Evolutionary conservation across 2,888 invertebrate genomes (phyloP).

Genomic region (Pachydiplax longipennis): DNA sequence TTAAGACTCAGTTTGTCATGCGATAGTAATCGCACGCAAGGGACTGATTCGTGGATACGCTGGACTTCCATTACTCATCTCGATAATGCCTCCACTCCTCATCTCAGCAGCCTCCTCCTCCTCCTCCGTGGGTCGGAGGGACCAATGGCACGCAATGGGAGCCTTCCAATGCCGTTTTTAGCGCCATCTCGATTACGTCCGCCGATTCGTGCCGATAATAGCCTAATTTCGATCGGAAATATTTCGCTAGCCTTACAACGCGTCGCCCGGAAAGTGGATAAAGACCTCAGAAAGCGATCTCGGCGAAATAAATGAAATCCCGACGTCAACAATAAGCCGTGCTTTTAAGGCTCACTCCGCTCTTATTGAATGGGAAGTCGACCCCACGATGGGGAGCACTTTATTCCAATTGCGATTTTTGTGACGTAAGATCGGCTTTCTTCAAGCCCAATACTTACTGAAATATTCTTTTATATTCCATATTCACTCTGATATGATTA

Average conservation of each 20-base stretch:
- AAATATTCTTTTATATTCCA: too few relatives aligned
- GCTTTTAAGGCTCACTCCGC: too few relatives aligned
- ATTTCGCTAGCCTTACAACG: neutral
- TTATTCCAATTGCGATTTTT: too few relatives aligned
- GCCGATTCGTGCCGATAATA: neutral
- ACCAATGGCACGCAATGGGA: neutral
- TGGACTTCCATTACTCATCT: neutral
- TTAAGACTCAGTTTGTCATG: neutral
- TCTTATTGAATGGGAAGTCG: neutral
- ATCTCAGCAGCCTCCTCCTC: neutral
- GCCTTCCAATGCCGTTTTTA: neutral
- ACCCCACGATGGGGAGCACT: neutral
- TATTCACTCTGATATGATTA: too few relatives aligned
- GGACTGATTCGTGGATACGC: neutral
- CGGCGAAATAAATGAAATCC: neutral
- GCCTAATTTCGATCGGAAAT: neutral
- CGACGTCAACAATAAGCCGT: too few relatives aligned
- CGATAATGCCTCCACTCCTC: neutral
- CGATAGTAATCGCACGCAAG: neutral
- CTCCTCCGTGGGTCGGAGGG: neutral
- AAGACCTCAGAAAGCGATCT: neutral
- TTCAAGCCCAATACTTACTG: too few relatives aligned
- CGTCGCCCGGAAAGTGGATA: neutral
- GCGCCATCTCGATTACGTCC: neutral
- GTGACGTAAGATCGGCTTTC: too few relatives aligned